Percentiles rank a stretch among this genome's conserved stretches.
These are phyloP conservation scores for Eubasilissa regina DNA, from an alignment of 1,140 invertebrate genomes.

Conservation along the genomic window DNA sequence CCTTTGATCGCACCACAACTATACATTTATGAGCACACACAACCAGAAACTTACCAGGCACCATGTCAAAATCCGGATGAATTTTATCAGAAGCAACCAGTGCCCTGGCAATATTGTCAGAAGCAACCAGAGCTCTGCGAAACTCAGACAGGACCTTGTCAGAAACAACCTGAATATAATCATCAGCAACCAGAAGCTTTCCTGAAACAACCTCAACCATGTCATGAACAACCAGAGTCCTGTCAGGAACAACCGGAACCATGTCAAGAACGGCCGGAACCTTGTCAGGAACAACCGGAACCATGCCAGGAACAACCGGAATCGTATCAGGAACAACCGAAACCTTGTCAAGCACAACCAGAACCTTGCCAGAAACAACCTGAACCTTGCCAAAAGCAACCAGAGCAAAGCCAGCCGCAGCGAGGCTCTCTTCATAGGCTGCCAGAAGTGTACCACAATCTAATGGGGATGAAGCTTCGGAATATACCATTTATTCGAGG, in stretches of 20 bases:
- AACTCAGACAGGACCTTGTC: neutral
- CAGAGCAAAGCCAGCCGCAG: neutral
- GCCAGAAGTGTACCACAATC: neutral
- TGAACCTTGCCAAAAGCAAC: neutral
- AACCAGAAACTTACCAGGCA: too few relatives aligned
- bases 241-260: neutral
- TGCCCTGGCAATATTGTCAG: neutral
- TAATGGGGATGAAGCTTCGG: neutral
- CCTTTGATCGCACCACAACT: too few relatives aligned
- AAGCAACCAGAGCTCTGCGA: neutral
- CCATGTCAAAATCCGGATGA: too few relatives aligned
- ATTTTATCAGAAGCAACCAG: too few relatives aligned
- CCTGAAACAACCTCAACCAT: neutral
- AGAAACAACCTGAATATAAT: neutral
- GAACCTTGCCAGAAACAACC: neutral
- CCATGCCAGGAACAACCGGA: neutral
- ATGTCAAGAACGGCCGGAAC: neutral
- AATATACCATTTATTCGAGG: neutral
- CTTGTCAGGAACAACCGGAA: neutral
- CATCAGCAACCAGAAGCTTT: neutral
- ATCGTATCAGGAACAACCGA: neutral
- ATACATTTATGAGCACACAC: too few relatives aligned
- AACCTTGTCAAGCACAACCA: neutral
- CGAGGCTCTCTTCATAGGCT: neutral
- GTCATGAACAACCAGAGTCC: neutral